Conservation (phyloP, 1,140 invertebrate genomes). For the Drosophila ohnishii region DNA sequence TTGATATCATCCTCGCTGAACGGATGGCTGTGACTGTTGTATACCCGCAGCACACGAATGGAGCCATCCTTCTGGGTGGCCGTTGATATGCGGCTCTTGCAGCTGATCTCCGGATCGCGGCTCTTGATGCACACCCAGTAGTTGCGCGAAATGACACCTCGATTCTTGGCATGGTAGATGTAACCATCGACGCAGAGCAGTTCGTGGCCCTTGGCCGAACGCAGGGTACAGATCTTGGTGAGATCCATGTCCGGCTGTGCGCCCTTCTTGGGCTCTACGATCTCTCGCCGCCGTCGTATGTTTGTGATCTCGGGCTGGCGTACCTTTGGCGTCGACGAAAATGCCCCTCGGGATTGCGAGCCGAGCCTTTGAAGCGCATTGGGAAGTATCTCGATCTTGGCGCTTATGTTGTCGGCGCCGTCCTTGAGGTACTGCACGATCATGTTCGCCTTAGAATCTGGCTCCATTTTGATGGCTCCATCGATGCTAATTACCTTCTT, state of each 20-base stretch:
- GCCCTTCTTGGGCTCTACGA: slow-evolving; percentile 5
- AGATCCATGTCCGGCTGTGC: slow-evolving; percentile 66
- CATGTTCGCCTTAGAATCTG: slow-evolving; percentile 57
- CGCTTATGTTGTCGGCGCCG: slow-evolving; percentile 61
- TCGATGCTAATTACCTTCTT: slow-evolving; percentile 72
- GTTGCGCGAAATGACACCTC: slow-evolving; percentile 69
- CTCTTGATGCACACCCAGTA: slow-evolving; percentile 80
- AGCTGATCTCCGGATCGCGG: slow-evolving; percentile 69
- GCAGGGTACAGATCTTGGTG: slow-evolving; percentile 72
- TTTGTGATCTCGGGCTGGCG: slow-evolving; percentile 64
- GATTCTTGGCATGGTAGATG: slow-evolving; percentile 77
- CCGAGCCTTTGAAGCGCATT: slow-evolving; percentile 21
- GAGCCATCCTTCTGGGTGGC: slow-evolving; percentile 64
- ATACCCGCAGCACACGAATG: slow-evolving; percentile 68
- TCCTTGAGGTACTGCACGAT: slow-evolving; percentile 69
- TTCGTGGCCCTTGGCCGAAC: slow-evolving; percentile 76
- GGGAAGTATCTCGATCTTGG: slow-evolving; percentile 62
- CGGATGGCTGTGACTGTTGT: slow-evolving; percentile 72
- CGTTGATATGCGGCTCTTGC: slow-evolving; percentile 76
- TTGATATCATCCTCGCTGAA: slow-evolving; percentile 74
- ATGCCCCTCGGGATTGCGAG: neutral
- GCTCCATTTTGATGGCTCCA: slow-evolving; percentile 64
- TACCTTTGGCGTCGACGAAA: slow-evolving; percentile 32
- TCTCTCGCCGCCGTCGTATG: slow-evolving; percentile 41
- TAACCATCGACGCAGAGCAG: slow-evolving; percentile 77